phyloP scores from a whole-genome alignment of 2,797 vertebrate species.

The Amniataba percoides region DNA sequence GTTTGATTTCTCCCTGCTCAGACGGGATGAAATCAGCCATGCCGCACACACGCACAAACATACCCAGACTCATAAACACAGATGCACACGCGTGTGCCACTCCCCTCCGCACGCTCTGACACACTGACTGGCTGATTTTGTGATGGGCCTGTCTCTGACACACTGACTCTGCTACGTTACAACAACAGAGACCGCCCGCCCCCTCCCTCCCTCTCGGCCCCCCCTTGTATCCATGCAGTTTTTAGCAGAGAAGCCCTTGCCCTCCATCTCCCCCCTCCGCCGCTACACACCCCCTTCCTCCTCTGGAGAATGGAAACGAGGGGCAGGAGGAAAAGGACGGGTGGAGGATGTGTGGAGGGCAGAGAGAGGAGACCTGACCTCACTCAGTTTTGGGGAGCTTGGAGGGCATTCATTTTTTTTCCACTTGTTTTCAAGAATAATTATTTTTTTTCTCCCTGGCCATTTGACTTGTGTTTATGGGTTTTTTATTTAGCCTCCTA shows the following conservation, averaged over 20 bases:
- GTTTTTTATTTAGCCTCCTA: conserved; percentile 2
- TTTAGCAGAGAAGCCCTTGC: conserved; percentile 82
- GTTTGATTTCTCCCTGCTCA: conserved; percentile 55
- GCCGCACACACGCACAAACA: conserved; percentile 30
- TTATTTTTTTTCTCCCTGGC: background rate
- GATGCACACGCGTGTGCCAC: conserved; percentile 44
- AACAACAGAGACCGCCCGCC: conserved; percentile 70
- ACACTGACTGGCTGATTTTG: conserved; percentile 79
- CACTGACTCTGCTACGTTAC: conserved; percentile 75
- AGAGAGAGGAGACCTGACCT: conserved; percentile 65
- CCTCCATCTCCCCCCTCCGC: conserved; percentile 44
- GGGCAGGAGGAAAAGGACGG: conserved; percentile 71
- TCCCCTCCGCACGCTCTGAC: conserved; percentile 61
- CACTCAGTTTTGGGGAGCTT: conserved; percentile 47
- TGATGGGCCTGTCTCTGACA: conserved; percentile 79
- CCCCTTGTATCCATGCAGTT: conserved; percentile 90
- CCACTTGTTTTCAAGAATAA: conserved; percentile 10
- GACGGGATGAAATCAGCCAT: conserved; percentile 63
- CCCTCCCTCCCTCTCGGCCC: conserved; percentile 62
- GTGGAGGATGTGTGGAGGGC: conserved; percentile 69
- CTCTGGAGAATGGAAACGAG: conserved; percentile 71
- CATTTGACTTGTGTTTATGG: background rate
- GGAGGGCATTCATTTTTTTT: conserved; percentile 39
- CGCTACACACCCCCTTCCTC: conserved; percentile 39
- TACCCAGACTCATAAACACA: conserved; percentile 46